These are phyloP conservation scores for Nemapogon koenigi DNA, from an alignment of 2,888 invertebrate genomes.

Conservation along the genomic window DNA sequence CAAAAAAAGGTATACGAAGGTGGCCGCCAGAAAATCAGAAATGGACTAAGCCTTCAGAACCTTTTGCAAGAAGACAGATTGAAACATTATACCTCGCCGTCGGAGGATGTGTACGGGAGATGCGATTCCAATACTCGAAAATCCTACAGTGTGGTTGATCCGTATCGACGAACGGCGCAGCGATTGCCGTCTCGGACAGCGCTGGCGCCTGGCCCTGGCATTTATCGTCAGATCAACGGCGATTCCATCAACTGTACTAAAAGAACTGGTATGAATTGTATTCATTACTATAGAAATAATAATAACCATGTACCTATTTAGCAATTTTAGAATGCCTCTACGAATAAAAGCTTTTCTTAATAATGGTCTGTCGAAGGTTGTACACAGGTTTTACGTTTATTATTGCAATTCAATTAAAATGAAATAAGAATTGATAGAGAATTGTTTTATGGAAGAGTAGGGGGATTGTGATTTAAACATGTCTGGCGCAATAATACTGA, in stretches of 20 bases:
- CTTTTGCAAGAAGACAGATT: slow-evolving; percentile 40
- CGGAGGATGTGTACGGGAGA: slow-evolving; percentile 27
- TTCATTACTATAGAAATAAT: too few relatives aligned
- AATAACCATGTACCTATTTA: too few relatives aligned
- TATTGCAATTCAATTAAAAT: too few relatives aligned
- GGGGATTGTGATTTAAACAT: too few relatives aligned
- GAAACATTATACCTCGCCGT: slow-evolving; percentile 41
- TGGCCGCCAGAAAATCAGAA: slow-evolving; percentile 30
- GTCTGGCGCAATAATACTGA: too few relatives aligned
- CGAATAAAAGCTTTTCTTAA: too few relatives aligned
- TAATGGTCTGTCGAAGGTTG: too few relatives aligned
- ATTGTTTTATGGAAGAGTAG: too few relatives aligned
- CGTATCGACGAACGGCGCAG: slow-evolving; percentile 31
- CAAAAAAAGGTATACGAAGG: slow-evolving; percentile 25
- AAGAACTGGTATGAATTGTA: slow-evolving; percentile 3
- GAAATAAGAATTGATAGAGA: too few relatives aligned
- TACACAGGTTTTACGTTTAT: too few relatives aligned
- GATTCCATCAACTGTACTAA: slow-evolving; percentile 19
- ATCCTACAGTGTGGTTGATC: slow-evolving; percentile 46
- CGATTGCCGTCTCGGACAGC: slow-evolving; percentile 33
- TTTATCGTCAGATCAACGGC: slow-evolving; percentile 46
- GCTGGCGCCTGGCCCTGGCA: slow-evolving; percentile 43
- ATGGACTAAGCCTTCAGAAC: slow-evolving; percentile 48
- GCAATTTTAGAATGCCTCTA: too few relatives aligned
- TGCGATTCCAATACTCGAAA: slow-evolving; percentile 37